These are phyloP conservation scores for Anastatus disparis DNA, from an alignment of 1,140 invertebrate species.

Conservation along the genomic window DNA sequence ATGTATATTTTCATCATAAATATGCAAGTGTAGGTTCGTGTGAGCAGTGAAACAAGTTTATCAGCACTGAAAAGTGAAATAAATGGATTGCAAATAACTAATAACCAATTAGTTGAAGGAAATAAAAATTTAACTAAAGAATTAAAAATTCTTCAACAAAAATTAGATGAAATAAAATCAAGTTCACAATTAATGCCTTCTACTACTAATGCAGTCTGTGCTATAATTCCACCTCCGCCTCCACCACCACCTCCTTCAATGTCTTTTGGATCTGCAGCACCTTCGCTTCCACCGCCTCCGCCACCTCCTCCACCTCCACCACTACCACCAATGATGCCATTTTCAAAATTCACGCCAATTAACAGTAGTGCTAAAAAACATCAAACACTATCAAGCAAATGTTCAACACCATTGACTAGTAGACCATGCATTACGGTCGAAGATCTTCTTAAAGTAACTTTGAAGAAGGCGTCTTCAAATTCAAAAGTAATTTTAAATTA, in stretches of 20 bases:
- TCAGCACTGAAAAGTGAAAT: conserved; percentile 44
- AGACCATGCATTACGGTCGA: conserved; percentile 58
- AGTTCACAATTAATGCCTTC: conserved; percentile 30
- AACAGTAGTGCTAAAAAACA: background rate
- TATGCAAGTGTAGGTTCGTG: conserved; percentile 40
- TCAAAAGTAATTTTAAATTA: conserved; percentile 44
- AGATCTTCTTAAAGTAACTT: conserved; percentile 58
- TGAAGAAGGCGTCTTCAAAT: conserved; percentile 54
- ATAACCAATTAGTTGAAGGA: conserved; percentile 41
- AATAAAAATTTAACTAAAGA: conserved; percentile 44
- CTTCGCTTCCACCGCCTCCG: conserved; percentile 40
- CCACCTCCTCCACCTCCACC: conserved; percentile 23
- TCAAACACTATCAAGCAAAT: conserved; percentile 48
- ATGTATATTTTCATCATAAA: no score
- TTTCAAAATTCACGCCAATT: background rate
- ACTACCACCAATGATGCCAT: conserved; percentile 8
- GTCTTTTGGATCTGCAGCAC: background rate
- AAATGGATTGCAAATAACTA: conserved; percentile 36
- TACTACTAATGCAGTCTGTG: background rate
- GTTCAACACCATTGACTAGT: conserved; percentile 43
- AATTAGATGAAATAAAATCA: conserved; percentile 37
- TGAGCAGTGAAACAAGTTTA: conserved; percentile 40
- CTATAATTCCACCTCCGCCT: conserved; percentile 15
- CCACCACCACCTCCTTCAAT: background rate
- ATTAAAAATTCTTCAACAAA: conserved; percentile 43